Evolutionary conservation across 2,888 invertebrate genomes (phyloP), one percentile per base, ranked within the genome.

Genomic region (Morinoia aosen): DNA sequence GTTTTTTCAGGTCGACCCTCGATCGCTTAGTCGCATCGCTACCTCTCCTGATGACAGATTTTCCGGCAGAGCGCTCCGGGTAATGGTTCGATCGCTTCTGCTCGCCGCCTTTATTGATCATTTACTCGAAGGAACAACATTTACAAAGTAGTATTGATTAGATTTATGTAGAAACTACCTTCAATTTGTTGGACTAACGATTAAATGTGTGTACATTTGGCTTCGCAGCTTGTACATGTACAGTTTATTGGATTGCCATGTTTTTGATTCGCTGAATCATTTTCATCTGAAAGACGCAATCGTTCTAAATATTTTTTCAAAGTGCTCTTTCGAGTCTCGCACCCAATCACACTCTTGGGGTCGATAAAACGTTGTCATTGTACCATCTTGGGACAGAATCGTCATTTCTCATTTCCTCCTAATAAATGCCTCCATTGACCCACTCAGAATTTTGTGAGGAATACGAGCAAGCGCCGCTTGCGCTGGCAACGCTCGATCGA

Each of bases 11-110:
- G 57, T 48, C 93, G 57, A 93, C 57, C 57, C 58, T 12, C 33
- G 93, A 93, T 93, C 57, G 93, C 93, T 93, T 93, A 93, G 93
- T 93, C 93, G 93, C 93, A n/a, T 93, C 93, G 57, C 93, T 93
- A 93, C 93, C 93, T 93, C 93, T 33, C 93, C 57, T 93, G 93
- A 93, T 93, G 93, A 57, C 93, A 93, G 93, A 93, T 93, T 93
- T 93, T 93, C 93, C 58, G 57, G 57, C 33, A 25, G 93, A 93
- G 93, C 93, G 57, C 93, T 33, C 93, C 0, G 93, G 8, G 93
- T 93, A 57, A 93, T 93, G 93, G 57, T 56, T 93, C 93, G 93
- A 93, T 93, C 93, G 57, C 93, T 33, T 57, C 57, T 57, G 57
- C 57, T 57, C 57, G 93, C 25, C 56, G n/a, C 93, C 57, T 93